Evolutionary conservation across 2,888 invertebrate species (phyloP), one percentile per base, ranked within the genome.

Genomic region (Thymelicus lineola): DNA sequence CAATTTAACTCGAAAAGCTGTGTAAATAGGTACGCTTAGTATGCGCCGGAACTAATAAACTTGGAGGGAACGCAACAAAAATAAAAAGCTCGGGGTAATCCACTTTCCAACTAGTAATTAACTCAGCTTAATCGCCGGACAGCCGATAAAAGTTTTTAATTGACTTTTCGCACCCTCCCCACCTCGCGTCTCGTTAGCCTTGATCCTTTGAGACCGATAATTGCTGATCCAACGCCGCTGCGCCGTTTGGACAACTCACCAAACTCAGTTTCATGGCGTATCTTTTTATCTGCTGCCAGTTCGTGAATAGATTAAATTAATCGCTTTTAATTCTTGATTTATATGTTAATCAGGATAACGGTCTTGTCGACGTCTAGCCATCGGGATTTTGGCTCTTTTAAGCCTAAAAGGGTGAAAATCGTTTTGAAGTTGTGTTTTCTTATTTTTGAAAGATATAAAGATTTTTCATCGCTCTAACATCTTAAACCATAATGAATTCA

Each of bases 131-230:
- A 83, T 84, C 80, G 79, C 78, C 77, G 80, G 76, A 76, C 78
- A 68, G 79, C 75, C 78, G 78, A 80, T 77, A 79, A 80, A 87
- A 86, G 82, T 87, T 88, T 87, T 87, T 88, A 88, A 88, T 89
- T 89, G 87, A 87, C 83, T 77, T 74, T 75, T 73, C 71, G 74
- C 78, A 73, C 75, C 73, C 73, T 42, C 75, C 74, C 73, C 74
- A 72, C 77, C 74, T 77, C 74, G 75, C 67, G 64, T 72, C 74
- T 76, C 76, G 78, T 80, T 83, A 80, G 80, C 80, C 80, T 76
- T 74, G 80, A 81, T 79, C 79, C 75, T 74, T 75, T 73, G 76
- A 76, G 73, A 74, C 77, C 73, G 80, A 82, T 84, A 84, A 84
- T 84, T 81, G 80, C 78, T 75, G 80, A 82, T 80, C 77, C 75